Evolutionary conservation across 2,113 vertebrate genomes (phyloP), one percentile per base, ranked within the genome.

Genomic region (Sinocyclocheilus rhinocerous): DNA sequence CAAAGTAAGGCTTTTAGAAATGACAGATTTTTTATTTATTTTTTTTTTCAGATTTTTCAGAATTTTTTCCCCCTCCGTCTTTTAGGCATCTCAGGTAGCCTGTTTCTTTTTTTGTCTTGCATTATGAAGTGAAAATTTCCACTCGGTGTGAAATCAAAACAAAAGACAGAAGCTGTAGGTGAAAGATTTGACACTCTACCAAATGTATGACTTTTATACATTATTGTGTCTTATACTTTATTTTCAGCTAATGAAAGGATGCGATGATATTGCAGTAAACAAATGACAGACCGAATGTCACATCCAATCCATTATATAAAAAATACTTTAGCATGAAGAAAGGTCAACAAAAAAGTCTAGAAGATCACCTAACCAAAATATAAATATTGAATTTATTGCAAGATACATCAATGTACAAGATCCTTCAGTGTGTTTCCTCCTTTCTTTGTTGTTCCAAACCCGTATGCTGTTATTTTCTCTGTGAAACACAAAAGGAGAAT

Each of bases 1-100:
- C 82, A 85, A 80, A 80, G 83, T 76, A 79, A 70, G 67, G 20
- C 36, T 63, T 86, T 81, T 48, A 50, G 12, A 72, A 65, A n/a
- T 67, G 18, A 4, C 22, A 22, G 59, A 65, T 67, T 45, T 65
- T 24, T 11, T 59, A 2, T 33, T 33, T 33, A 2, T 33, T 33
- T 33, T 3, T 67, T 45, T 65, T 24, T 11, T 59, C 29, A 33
- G 29, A 33, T 45, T 65, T 24, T 11, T 59, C 29, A 33, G 29
- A 33, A 33, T 33, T 59, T 57, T 8, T 9, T 45, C 36, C 42
- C 42, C 20, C 20, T n/a, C 12, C 4, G 10, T n/a, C 18, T 55
- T 50, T 13, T 12, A 70, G 16, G 63, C 65, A 39, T 52, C 0
- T 57, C 6, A 24, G 55, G 29, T 63, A n/a, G 45, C 13, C 1